Percentiles rank a stretch among this genome's conserved stretches.
These are phyloP conservation scores for Cheilosia vulpina DNA, from an alignment of 2,888 invertebrate species.

Conservation along the genomic window DNA sequence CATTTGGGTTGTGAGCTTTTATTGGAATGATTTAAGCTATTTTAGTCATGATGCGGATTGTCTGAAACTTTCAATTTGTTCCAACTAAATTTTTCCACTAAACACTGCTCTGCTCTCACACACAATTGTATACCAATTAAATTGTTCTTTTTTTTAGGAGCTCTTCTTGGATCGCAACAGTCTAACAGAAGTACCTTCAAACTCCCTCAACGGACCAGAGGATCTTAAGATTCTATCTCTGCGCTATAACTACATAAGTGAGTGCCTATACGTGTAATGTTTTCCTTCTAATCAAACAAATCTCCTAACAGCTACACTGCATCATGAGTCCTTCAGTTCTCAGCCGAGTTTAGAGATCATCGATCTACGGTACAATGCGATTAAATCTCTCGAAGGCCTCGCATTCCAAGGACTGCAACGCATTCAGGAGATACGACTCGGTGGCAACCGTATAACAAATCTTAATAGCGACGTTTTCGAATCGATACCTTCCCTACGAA, in stretches of 20 bases:
- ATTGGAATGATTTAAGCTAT: no score
- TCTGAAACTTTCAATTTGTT: no score
- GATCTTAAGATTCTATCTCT: conserved; percentile 89
- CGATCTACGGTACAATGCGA: conserved; percentile 91
- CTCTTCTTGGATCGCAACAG: conserved; percentile 92
- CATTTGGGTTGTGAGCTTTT: no score
- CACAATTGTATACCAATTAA: neutral
- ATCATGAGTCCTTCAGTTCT: conserved; percentile 88
- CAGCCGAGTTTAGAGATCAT: conserved; percentile 89
- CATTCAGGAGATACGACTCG: conserved; percentile 88
- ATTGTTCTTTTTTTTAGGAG: conserved; percentile 85
- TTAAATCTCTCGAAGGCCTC: conserved; percentile 90
- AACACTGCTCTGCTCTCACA: neutral
- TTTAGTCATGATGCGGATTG: no score
- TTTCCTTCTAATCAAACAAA: neutral
- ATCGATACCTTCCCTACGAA: conserved; percentile 90
- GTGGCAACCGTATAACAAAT: conserved; percentile 90
- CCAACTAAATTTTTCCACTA: no score
- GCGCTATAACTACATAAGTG: conserved; percentile 92
- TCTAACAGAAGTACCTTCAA: conserved; percentile 89
- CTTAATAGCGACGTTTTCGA: conserved; percentile 93
- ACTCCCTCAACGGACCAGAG: conserved; percentile 92
- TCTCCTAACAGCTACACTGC: conserved; percentile 86
- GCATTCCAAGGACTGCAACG: conserved; percentile 88
- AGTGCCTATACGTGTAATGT: conserved; percentile 77